phyloP scores from a whole-genome alignment of 2,888 invertebrate genomes.

The Spodoptera picta region DNA sequence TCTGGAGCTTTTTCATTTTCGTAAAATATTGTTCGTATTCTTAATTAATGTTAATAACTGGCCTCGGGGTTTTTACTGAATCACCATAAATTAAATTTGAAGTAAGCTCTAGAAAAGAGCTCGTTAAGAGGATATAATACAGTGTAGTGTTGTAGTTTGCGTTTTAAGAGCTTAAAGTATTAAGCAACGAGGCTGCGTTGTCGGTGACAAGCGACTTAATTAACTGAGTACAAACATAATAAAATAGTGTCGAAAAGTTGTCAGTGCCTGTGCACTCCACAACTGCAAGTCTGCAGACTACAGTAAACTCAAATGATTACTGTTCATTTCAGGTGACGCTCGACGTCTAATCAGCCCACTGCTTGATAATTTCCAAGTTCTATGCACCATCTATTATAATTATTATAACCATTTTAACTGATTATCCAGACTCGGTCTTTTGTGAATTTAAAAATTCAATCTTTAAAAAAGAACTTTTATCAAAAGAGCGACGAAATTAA shows the following conservation, averaged over 20 bases:
- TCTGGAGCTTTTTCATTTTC: slow-evolving; percentile 26
- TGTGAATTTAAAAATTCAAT: slow-evolving; percentile 3
- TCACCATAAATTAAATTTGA: slow-evolving; percentile 76
- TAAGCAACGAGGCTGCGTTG: slow-evolving; percentile 74
- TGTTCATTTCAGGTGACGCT: slow-evolving; percentile 25
- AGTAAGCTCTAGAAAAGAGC: slow-evolving; percentile 72
- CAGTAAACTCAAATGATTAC: slow-evolving; percentile 26
- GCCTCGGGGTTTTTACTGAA: slow-evolving; percentile 59
- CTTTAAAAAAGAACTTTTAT: neutral
- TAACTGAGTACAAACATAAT: slow-evolving; percentile 74
- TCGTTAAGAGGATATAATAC: slow-evolving; percentile 76
- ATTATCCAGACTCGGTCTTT: slow-evolving; percentile 3
- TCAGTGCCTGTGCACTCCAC: slow-evolving; percentile 25
- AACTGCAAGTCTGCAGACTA: slow-evolving; percentile 12
- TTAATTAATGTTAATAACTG: slow-evolving; percentile 56
- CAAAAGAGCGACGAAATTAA: slow-evolving; percentile 20
- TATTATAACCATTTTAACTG: slow-evolving; percentile 13
- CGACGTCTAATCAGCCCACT: slow-evolving; percentile 22
- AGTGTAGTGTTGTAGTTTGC: slow-evolving; percentile 77
- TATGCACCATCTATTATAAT: slow-evolving; percentile 1
- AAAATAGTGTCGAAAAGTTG: slow-evolving; percentile 69
- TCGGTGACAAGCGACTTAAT: slow-evolving; percentile 82
- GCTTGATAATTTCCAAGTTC: slow-evolving; percentile 2
- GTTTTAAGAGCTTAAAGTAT: slow-evolving; percentile 82
- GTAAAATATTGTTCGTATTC: slow-evolving; percentile 48